Evolutionary conservation across 2,888 invertebrate species (phyloP).

Genomic region (Galerucella calmariensis): DNA sequence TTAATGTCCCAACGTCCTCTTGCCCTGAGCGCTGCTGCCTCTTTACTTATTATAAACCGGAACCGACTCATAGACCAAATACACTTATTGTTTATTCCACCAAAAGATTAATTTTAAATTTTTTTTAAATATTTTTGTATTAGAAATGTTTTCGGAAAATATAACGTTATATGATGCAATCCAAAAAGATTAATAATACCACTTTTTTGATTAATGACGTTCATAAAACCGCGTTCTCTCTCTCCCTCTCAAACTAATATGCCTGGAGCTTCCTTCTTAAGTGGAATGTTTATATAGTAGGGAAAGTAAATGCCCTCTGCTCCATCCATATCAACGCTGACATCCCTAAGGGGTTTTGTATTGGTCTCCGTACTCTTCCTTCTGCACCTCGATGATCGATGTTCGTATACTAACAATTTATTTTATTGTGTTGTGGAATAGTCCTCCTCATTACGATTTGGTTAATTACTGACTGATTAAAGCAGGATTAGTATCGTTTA

Average conservation of each 20-base stretch:
- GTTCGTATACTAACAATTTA: background rate
- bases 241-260: background rate
- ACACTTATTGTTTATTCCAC: no score
- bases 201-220: no score
- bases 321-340: background rate
- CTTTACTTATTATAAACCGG: no score
- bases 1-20: no score
- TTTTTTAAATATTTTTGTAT: no score
- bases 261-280: background rate
- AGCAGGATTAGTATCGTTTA: background rate
- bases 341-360: background rate
- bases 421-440: background rate
- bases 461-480: background rate
- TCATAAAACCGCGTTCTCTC: no score
- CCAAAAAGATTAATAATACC: no score
- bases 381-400: background rate
- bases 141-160: no score
- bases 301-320: background rate
- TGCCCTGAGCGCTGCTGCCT: no score
- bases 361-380: background rate
- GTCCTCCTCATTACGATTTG: background rate
- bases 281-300: background rate
- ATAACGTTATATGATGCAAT: no score
- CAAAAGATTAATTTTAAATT: no score
- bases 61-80: no score